These are phyloP conservation scores for Oxystoma pomonae DNA, from an alignment of 2,888 invertebrate genomes.

Conservation along the genomic window DNA sequence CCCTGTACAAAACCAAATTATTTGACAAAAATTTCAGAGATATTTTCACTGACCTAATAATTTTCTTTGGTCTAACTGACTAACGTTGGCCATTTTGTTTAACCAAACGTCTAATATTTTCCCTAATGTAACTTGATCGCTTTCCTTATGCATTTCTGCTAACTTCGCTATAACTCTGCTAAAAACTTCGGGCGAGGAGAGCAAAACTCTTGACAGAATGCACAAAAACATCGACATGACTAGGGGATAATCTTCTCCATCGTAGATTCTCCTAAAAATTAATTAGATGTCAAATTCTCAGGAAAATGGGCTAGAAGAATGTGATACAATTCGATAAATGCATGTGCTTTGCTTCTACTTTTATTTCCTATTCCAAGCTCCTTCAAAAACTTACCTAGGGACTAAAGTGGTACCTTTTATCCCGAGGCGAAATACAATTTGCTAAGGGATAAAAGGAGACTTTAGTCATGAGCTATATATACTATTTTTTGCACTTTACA, in stretches of 20 bases:
- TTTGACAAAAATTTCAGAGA: no score
- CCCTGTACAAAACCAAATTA: no score
- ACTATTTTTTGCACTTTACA: no score
- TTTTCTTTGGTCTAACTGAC: slow-evolving; percentile 78
- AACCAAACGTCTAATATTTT: slow-evolving; percentile 76
- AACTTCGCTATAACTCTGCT: slow-evolving; percentile 55
- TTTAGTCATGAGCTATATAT: no score
- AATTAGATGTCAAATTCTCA: slow-evolving; percentile 6
- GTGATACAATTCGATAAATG: no score
- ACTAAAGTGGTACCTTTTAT: no score
- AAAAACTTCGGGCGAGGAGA: slow-evolving; percentile 65
- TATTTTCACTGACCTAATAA: slow-evolving; percentile 59
- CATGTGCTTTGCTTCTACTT: no score
- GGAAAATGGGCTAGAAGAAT: no score
- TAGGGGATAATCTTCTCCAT: slow-evolving; percentile 66
- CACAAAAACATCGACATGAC: slow-evolving; percentile 75
- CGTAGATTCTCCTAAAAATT: slow-evolving; percentile 60
- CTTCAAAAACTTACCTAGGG: no score
- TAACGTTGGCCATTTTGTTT: slow-evolving; percentile 71
- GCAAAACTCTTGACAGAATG: slow-evolving; percentile 72
- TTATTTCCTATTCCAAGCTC: no score
- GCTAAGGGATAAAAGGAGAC: no score
- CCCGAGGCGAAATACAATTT: no score
- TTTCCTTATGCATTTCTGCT: slow-evolving; percentile 47
- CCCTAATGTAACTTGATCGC: slow-evolving; percentile 63